phyloP scores from a whole-genome alignment of 1,140 invertebrate genomes.

The Formica exsecta region DNA sequence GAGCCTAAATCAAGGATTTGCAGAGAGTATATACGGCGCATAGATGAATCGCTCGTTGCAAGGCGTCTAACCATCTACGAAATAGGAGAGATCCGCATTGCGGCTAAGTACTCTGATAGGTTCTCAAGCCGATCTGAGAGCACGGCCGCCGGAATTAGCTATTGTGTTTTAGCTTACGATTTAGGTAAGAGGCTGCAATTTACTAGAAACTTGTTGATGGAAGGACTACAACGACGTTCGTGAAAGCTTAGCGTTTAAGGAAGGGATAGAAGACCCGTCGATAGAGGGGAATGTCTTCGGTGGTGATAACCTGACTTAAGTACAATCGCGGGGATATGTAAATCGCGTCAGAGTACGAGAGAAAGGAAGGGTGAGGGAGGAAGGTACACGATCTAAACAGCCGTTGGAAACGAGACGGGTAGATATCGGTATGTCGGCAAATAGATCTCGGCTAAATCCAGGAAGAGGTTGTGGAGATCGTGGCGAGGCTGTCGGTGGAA shows the following conservation, averaged over 20 bases:
- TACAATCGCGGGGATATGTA: conserved; percentile 66
- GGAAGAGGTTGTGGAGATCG: conserved; percentile 38
- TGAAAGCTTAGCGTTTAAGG: background rate
- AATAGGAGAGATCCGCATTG: conserved; percentile 70
- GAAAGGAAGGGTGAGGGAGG: background rate
- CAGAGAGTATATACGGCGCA: conserved; percentile 20
- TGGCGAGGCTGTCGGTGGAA: background rate
- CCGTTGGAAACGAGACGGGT: conserved; percentile 61
- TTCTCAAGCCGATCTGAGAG: conserved; percentile 64
- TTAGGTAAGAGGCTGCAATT: conserved; percentile 69
- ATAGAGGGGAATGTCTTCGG: conserved; percentile 17
- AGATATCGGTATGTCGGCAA: conserved; percentile 70
- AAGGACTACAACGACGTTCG: conserved; percentile 36
- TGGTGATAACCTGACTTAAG: conserved; percentile 67
- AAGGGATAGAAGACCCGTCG: conserved; percentile 15
- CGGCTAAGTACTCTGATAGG: conserved; percentile 73
- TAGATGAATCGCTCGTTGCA: conserved; percentile 36
- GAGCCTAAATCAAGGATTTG: conserved; percentile 68
- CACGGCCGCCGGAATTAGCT: conserved; percentile 61
- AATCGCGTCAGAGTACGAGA: conserved; percentile 45
- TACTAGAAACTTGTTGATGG: conserved; percentile 58
- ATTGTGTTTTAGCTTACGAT: conserved; percentile 72
- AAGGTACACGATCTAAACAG: conserved; percentile 68
- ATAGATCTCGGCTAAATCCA: conserved; percentile 71
- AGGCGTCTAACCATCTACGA: conserved; percentile 52